Evolutionary conservation across 2,113 vertebrate species (phyloP).

Genomic region (Catharus bicknelli): DNA sequence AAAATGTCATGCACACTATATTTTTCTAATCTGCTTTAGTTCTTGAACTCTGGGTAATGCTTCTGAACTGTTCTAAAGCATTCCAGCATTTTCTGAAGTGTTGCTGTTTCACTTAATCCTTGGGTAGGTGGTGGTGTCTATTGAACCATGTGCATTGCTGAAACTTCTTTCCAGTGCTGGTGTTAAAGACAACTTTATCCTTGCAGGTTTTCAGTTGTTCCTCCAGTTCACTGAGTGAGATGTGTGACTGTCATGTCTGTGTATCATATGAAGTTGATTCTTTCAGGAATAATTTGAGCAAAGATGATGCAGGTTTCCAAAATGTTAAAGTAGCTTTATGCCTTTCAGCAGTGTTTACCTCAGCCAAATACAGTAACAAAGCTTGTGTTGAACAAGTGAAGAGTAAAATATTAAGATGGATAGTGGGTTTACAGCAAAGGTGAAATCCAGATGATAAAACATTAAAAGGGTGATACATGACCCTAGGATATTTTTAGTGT

Average conservation of each 20-base stretch:
- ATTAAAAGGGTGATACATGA: background rate
- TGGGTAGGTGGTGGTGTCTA: background rate
- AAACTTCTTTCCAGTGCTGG: background rate
- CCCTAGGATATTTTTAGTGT: background rate
- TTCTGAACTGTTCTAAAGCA: background rate
- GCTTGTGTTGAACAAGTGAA: background rate
- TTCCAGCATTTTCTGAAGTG: background rate
- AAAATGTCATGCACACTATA: background rate
- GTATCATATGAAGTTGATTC: background rate
- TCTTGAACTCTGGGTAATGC: background rate
- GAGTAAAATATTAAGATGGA: background rate
- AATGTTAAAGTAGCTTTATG: background rate
- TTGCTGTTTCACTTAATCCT: background rate
- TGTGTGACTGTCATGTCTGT: background rate
- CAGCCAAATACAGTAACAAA: background rate
- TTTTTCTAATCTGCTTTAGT: background rate
- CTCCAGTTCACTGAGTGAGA: background rate
- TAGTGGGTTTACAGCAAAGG: background rate
- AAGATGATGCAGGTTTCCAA: background rate
- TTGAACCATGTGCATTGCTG: background rate
- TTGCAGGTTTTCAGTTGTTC: background rate
- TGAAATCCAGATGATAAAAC: background rate
- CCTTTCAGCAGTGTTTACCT: background rate
- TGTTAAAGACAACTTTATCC: background rate
- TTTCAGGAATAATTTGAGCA: background rate